Conservation (phyloP, 35 echinoderm and acorn worm species). For the Ptychodera flava region DNA sequence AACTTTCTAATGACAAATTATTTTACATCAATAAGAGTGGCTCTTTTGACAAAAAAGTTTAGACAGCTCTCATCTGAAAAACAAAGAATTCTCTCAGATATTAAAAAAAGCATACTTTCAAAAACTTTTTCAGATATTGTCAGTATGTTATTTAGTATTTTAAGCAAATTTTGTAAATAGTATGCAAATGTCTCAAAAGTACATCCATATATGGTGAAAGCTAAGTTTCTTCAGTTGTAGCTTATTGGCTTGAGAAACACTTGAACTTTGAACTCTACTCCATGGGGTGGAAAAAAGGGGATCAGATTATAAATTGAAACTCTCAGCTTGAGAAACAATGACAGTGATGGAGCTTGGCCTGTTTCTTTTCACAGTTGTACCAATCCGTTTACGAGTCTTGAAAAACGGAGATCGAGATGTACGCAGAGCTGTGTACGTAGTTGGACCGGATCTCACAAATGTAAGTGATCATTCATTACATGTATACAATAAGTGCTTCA, state of each 20-base stretch:
- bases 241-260: neutral
- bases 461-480: slow-evolving; percentile 40
- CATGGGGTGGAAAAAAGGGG: too few species aligned
- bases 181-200: too few species aligned
- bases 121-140: too few species aligned
- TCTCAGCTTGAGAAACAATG: neutral
- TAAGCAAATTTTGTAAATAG: too few species aligned
- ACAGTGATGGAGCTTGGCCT: neutral
- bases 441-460: slow-evolving; percentile 91
- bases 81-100: too few species aligned
- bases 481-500: neutral
- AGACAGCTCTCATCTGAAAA: too few species aligned
- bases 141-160: too few species aligned
- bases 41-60: too few species aligned
- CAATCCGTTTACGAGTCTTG: slow-evolving; percentile 72
- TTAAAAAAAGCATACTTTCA: too few species aligned
- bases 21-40: too few species aligned
- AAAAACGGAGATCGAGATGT: slow-evolving; percentile 92
- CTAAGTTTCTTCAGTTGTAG: neutral
- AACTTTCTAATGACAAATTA: too few species aligned
- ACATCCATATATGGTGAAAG: too few species aligned
- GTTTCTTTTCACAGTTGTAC: slow-evolving; percentile 43
- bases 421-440: slow-evolving; percentile 47
- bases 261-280: neutral
- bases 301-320: neutral